Evolutionary conservation across 2,113 vertebrate species (phyloP), one percentile per base, ranked within the genome.

Genomic region (Stegastes partitus): DNA sequence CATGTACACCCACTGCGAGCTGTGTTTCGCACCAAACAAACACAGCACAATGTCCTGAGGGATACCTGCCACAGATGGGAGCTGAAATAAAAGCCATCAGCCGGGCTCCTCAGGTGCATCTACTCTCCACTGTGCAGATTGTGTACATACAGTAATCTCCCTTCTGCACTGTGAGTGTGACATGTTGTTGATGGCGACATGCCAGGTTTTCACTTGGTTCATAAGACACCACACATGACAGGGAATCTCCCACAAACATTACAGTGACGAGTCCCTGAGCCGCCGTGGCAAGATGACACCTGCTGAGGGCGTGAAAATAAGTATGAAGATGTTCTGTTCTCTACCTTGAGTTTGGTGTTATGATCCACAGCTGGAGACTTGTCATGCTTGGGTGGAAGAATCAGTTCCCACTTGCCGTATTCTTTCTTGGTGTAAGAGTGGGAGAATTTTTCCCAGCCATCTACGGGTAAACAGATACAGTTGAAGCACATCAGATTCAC

Each of bases 321-420:
- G 83, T 82, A 87, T 45, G 76, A 83, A 89, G 76, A 83, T 39
- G 76, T 69, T 72, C 65, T 47, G 64, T 74, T 77, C 56, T 54
- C 56, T 87, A 95, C 95, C 95, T 95, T 95, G 64, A 95, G 86
- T 70, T 91, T 95, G 75, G 89, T 91, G 77, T 88, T 86, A 66
- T 95, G 95, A 78, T 91, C 75, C 77, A 95, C 93, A 81, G 93
- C 94, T 79, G 95, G 93, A 54, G 94, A 85, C 51, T 86, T 83
- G 92, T 95, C 94, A 64, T 78, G 71, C 59, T 91, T 94, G 10
- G 94, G 90, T n/a, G 92, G 94, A 8, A 95, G 31, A 82, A 79
- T 81, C 84, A 95, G 89, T 54, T 94, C 94, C 95, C 95, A 95
- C 79, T 95, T 95, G 65, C 95, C 94, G 74, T 87, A 95, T 18